Percentiles rank a stretch among this genome's conserved stretches.
These are phyloP conservation scores for Diabrotica undecimpunctata DNA, from an alignment of 1,140 invertebrate genomes.

Conservation along the genomic window DNA sequence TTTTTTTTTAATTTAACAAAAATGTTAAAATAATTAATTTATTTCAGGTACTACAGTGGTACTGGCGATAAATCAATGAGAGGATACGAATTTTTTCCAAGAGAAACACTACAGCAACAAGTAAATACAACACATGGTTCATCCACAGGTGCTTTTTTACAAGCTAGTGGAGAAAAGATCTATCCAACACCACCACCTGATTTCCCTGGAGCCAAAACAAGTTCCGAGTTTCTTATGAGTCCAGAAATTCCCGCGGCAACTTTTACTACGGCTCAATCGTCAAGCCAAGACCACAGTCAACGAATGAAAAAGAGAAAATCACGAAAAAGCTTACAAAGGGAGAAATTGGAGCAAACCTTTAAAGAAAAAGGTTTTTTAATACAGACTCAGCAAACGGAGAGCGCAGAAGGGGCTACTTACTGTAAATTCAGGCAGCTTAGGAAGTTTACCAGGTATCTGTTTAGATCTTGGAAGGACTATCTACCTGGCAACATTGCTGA, in stretches of 20 bases:
- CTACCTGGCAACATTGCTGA: slow-evolving; percentile 69
- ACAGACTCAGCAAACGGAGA: slow-evolving; percentile 87
- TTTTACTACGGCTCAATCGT: slow-evolving; percentile 24
- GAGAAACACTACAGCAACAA: slow-evolving; percentile 63
- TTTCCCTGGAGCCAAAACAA: slow-evolving; percentile 31
- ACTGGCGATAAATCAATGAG: slow-evolving; percentile 71
- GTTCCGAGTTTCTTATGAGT: slow-evolving; percentile 48
- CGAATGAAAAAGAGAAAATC: slow-evolving; percentile 65
- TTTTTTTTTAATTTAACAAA: too few relatives aligned
- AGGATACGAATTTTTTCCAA: slow-evolving; percentile 72
- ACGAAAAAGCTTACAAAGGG: slow-evolving; percentile 75
- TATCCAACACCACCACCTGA: slow-evolving; percentile 39
- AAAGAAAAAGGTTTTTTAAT: slow-evolving; percentile 90
- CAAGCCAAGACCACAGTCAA: slow-evolving; percentile 41
- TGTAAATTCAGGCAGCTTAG: slow-evolving; percentile 88
- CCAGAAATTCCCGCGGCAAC: slow-evolving; percentile 46
- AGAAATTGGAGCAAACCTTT: slow-evolving; percentile 87
- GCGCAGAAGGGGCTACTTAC: slow-evolving; percentile 87
- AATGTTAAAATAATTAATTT: not conserved
- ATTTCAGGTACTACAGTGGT: slow-evolving; percentile 66
- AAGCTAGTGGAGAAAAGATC: slow-evolving; percentile 55
- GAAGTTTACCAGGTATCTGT: slow-evolving; percentile 88
- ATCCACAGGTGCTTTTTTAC: slow-evolving; percentile 52
- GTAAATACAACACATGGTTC: slow-evolving; percentile 46
- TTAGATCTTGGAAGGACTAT: slow-evolving; percentile 90